A percentile compares a stretch with the other conserved stretches of the same genome.
phyloP scores from a whole-genome alignment of 2,888 invertebrate genomes.

The Tridacna crocea region DNA sequence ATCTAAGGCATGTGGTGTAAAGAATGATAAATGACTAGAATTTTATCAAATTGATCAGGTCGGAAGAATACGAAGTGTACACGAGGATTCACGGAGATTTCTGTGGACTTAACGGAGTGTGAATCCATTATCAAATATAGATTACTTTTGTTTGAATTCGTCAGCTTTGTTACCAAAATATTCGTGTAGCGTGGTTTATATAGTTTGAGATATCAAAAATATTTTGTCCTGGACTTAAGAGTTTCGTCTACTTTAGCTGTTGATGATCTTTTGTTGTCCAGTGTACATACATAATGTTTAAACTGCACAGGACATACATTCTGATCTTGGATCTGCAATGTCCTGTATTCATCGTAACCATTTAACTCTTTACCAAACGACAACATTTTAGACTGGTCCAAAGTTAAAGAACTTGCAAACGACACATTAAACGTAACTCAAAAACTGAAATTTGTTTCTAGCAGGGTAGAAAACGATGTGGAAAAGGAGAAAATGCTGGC shows the following conservation, averaged over 20 bases:
- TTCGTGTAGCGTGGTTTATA: not conserved
- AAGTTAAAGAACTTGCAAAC: too few relatives aligned
- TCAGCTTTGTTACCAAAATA: not conserved
- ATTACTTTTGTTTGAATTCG: not conserved
- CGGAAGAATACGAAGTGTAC: not conserved
- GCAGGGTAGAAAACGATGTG: too few relatives aligned
- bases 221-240: not conserved
- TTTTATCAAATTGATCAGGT: not conserved
- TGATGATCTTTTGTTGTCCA: not conserved
- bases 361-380: too few relatives aligned
- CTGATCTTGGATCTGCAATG: not conserved
- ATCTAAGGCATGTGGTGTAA: not conserved
- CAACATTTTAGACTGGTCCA: too few relatives aligned
- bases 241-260: too few relatives aligned
- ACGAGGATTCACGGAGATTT: conserved; percentile 27
- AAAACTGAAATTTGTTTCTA: too few relatives aligned
- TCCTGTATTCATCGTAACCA: too few relatives aligned
- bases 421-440: too few relatives aligned
- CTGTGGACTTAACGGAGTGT: conserved; percentile 11
- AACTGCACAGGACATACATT: not conserved
- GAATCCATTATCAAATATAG: conserved; percentile 11
- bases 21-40: not conserved
- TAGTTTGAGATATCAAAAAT: not conserved
- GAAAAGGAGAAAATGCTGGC: too few relatives aligned
- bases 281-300: not conserved